phyloP scores from a whole-genome alignment of 2,888 invertebrate genomes.

The Zeuzera pyrina region DNA sequence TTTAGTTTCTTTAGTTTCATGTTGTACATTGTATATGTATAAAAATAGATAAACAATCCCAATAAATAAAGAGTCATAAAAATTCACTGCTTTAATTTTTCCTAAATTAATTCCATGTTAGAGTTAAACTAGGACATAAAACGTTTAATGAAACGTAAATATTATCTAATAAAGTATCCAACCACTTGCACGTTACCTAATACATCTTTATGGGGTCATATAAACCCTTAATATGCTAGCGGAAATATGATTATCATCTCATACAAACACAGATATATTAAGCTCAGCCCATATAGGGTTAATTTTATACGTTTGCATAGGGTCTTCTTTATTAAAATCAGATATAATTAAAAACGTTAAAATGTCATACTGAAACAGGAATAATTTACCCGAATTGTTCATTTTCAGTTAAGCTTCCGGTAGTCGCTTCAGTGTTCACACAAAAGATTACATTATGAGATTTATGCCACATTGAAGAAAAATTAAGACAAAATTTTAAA shows the following conservation, averaged over 20 bases:
- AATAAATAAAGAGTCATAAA: no score
- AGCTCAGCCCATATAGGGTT: constrained; percentile 26
- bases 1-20: no score
- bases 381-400: constrained; percentile 7
- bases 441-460: no score
- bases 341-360: constrained; percentile 32
- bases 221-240: constrained; percentile 49
- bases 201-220: constrained; percentile 57
- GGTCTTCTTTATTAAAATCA: constrained; percentile 35
- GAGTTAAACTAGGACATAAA: constrained; percentile 27
- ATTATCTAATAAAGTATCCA: constrained; percentile 51
- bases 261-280: constrained; percentile 46
- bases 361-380: constrained; percentile 14
- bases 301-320: constrained; percentile 44
- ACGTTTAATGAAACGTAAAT: constrained; percentile 53
- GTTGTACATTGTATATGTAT: no score
- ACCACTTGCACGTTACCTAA: constrained; percentile 33
- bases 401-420: no score
- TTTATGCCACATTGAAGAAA: no score
- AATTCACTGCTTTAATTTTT: no score
- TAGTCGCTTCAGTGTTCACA: no score
- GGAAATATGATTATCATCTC: constrained; percentile 56
- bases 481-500: no score
- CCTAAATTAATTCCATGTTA: no score
- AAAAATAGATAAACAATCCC: no score